Evolutionary conservation across 2,888 invertebrate species (phyloP).

Genomic region (Scotopteryx bipunctaria): DNA sequence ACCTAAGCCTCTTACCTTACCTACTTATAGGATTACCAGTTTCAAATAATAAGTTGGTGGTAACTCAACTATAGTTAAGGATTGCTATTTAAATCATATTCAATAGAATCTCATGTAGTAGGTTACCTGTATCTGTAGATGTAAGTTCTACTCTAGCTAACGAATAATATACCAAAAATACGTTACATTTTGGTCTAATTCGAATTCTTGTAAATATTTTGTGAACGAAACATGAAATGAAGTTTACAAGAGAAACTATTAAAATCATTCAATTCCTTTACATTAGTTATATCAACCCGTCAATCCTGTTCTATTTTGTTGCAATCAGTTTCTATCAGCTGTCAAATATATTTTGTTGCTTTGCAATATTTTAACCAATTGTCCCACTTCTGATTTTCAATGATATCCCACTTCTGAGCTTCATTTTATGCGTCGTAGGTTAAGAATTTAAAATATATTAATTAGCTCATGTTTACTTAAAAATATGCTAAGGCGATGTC

Average conservation of each 20-base stretch:
- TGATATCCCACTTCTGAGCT: not conserved
- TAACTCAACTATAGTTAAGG: not conserved
- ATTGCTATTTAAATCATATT: not conserved
- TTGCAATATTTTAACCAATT: too few relatives aligned
- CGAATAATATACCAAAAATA: constrained; percentile 42
- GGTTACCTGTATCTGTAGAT: constrained; percentile 10
- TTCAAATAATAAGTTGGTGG: not conserved
- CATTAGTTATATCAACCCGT: too few relatives aligned
- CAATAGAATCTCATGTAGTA: constrained; percentile 15
- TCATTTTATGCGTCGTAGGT: constrained; percentile 33
- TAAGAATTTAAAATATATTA: constrained; percentile 21
- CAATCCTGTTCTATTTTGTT: too few relatives aligned
- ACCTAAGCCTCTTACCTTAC: too few relatives aligned
- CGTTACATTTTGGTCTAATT: constrained; percentile 23
- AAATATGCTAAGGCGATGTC: constrained; percentile 18
- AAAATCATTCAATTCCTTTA: too few relatives aligned
- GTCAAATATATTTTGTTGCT: too few relatives aligned
- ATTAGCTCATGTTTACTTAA: constrained; percentile 47
- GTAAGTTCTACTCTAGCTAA: constrained; percentile 17
- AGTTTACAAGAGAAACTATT: too few relatives aligned
- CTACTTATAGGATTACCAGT: too few relatives aligned
- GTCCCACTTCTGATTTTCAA: not conserved
- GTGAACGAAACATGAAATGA: constrained; percentile 31
- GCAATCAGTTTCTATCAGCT: too few relatives aligned
- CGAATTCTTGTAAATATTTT: constrained; percentile 42